Conservation (phyloP, 2,888 invertebrate genomes). For the Apomyelois bistriatella region DNA sequence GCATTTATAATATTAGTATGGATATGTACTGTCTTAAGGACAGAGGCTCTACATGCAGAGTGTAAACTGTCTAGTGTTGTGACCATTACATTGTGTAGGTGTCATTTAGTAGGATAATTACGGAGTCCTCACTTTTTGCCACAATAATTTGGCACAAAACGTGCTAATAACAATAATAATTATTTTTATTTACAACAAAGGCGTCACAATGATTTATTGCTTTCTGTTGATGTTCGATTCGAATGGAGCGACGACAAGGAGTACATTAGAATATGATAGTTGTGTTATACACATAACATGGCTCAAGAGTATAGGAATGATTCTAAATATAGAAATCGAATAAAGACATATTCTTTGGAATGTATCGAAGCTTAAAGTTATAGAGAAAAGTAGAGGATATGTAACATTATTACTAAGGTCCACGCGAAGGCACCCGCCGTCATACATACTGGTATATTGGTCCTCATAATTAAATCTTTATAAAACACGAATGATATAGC, state of each 20-base stretch:
- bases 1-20: too few relatives aligned
- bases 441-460: slow-evolving; percentile 49
- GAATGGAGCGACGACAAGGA: not conserved
- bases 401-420: slow-evolving; percentile 49
- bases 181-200: slow-evolving; percentile 58
- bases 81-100: slow-evolving; percentile 25
- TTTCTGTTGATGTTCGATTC: slow-evolving; percentile 33
- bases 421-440: slow-evolving; percentile 62
- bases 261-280: slow-evolving; percentile 25
- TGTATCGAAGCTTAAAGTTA: slow-evolving; percentile 65
- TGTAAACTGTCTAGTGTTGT: slow-evolving; percentile 21
- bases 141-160: slow-evolving; percentile 59
- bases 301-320: slow-evolving; percentile 57
- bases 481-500: slow-evolving; percentile 32
- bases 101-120: slow-evolving; percentile 18
- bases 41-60: too few relatives aligned
- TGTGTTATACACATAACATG: slow-evolving; percentile 56
- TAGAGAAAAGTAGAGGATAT: slow-evolving; percentile 33
- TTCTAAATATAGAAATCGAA: slow-evolving; percentile 51
- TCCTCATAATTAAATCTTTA: slow-evolving; percentile 54
- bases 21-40: too few relatives aligned
- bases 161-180: slow-evolving; percentile 55
- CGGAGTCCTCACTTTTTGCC: slow-evolving; percentile 27
- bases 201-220: slow-evolving; percentile 67
- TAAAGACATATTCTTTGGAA: slow-evolving; percentile 71